phyloP scores from a whole-genome alignment of 2,113 vertebrate genomes.

The Diadophis punctatus region DNA sequence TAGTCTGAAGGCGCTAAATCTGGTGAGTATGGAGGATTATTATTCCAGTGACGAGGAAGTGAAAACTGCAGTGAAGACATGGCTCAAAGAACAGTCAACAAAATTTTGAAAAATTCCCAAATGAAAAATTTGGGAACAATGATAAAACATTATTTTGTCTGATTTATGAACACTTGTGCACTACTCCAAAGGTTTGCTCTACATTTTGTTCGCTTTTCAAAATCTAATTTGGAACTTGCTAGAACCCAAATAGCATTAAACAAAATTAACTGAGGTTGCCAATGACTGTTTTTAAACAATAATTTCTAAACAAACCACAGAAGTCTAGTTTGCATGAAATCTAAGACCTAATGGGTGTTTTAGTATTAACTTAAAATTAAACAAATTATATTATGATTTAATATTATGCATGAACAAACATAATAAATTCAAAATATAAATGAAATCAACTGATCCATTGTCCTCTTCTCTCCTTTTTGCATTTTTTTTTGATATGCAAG shows the following conservation, averaged over 20 bases:
- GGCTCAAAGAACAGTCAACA: too few relatives aligned
- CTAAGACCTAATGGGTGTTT: background rate
- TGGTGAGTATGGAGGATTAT: too few relatives aligned
- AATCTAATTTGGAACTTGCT: background rate
- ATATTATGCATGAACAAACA: background rate
- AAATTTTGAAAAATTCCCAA: too few relatives aligned
- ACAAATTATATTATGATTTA: background rate
- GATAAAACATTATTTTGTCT: background rate
- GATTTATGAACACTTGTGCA: background rate
- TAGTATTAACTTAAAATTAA: background rate
- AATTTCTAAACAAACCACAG: background rate
- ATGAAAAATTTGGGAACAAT: background rate
- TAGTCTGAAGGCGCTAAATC: too few relatives aligned
- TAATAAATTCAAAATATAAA: background rate
- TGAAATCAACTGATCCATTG: background rate
- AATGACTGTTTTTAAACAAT: background rate
- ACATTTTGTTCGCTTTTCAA: background rate
- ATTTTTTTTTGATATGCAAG: too few relatives aligned
- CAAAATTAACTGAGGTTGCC: background rate
- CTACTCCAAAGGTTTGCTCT: background rate
- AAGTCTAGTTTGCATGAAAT: background rate
- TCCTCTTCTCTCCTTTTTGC: background rate
- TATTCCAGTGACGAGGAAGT: too few relatives aligned
- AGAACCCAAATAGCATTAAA: background rate
- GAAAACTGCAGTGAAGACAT: too few relatives aligned